Evolutionary conservation across 2,797 vertebrate species (phyloP).

Genomic region (Poliocrania exsul): DNA sequence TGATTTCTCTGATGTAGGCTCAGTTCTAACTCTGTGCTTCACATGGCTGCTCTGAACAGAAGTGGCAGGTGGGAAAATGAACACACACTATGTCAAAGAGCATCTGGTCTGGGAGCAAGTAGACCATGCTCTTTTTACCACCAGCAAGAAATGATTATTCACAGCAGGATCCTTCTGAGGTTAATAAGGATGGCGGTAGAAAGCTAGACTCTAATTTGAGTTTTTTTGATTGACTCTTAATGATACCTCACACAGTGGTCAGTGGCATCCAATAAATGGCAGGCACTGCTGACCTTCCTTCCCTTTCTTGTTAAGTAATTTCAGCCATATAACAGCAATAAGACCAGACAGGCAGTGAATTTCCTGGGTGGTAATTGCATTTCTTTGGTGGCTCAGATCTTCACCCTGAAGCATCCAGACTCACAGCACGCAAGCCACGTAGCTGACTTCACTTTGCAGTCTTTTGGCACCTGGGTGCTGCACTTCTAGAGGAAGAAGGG

Average conservation of each 20-base stretch:
- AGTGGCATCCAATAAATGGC: constrained; percentile 8
- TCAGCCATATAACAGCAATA: neutral
- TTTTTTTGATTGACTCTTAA: constrained; percentile 35
- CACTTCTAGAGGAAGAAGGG: neutral
- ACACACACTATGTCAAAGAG: constrained; percentile 4
- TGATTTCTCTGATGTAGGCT: neutral
- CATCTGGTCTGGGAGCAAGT: neutral
- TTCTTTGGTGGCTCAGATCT: neutral
- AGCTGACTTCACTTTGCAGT: neutral
- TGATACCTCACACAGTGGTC: constrained; percentile 8
- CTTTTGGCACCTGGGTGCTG: neutral
- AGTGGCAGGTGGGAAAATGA: constrained; percentile 51
- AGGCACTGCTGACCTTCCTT: constrained; percentile 41
- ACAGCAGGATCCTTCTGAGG: constrained; percentile 22
- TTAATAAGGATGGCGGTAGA: constrained; percentile 22
- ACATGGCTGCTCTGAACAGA: constrained; percentile 2
- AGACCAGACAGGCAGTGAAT: constrained; percentile 22
- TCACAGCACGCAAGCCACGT: neutral
- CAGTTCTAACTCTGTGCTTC: neutral
- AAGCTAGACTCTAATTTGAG: constrained; percentile 25
- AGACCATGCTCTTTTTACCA: constrained; percentile 1
- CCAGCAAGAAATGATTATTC: constrained; percentile 46
- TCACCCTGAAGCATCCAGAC: neutral
- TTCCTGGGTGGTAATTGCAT: constrained; percentile 44
- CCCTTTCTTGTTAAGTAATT: constrained; percentile 26